phyloP scores from a whole-genome alignment of 2,888 invertebrate genomes.

The Asteroscopus sphinx region DNA sequence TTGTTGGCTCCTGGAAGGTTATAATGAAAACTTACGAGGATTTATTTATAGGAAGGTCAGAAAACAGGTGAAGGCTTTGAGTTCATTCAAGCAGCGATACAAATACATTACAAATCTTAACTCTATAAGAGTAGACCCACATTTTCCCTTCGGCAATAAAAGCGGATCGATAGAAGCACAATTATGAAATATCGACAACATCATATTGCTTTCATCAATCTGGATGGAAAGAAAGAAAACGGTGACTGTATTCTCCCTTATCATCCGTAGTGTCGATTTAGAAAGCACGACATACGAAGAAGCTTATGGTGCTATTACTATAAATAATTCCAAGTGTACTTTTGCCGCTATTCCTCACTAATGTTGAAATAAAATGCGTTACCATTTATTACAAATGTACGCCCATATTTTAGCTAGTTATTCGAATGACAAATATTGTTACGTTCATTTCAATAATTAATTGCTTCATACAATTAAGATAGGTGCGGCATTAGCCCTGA shows the following conservation, averaged over 20 bases:
- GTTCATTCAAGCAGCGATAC: too few relatives aligned
- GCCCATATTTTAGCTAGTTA: constrained; percentile 25
- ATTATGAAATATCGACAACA: too few relatives aligned
- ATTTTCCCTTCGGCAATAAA: too few relatives aligned
- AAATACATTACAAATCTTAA: too few relatives aligned
- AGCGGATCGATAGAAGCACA: too few relatives aligned
- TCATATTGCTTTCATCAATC: too few relatives aligned
- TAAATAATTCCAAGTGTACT: constrained; percentile 4
- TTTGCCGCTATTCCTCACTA: constrained; percentile 6
- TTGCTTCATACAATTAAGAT: constrained; percentile 19
- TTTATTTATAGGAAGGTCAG: not conserved
- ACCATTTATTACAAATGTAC: constrained; percentile 43
- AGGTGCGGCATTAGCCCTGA: constrained; percentile 35
- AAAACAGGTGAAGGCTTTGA: not conserved
- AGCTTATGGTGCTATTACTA: constrained; percentile 14
- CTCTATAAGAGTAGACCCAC: too few relatives aligned
- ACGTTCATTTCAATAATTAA: constrained; percentile 45
- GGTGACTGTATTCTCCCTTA: too few relatives aligned
- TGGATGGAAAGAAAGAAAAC: too few relatives aligned
- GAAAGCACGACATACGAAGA: not conserved
- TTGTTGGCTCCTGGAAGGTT: constrained; percentile 23
- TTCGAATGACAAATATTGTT: constrained; percentile 37
- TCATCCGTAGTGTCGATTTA: not conserved
- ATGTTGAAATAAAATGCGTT: constrained; percentile 24
- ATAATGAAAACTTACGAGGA: not conserved